Evolutionary conservation across 2,888 invertebrate genomes (phyloP).

Genomic region (Tetramorium bicarinatum): DNA sequence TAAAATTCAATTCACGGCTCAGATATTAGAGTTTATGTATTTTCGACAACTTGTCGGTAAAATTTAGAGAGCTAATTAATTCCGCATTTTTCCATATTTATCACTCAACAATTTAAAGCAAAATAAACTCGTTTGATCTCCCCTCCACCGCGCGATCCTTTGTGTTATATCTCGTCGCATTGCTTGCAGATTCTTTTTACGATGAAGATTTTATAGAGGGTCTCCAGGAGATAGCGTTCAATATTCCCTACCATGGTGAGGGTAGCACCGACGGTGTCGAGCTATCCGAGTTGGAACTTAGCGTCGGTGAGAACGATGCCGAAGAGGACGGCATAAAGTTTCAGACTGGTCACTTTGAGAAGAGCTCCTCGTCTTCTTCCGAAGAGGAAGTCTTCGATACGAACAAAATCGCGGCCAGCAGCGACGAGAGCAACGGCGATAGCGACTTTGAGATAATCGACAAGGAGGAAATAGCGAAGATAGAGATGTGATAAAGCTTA

Average conservation of each 20-base stretch:
- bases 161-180: background rate
- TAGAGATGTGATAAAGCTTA: constrained; percentile 54
- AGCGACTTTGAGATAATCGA: constrained; percentile 85
- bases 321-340: constrained; percentile 81
- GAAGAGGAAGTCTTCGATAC: constrained; percentile 81
- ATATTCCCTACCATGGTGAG: constrained; percentile 86
- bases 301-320: constrained; percentile 79
- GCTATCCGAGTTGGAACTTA: constrained; percentile 83
- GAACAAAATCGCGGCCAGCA: constrained; percentile 75
- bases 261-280: constrained; percentile 84
- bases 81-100: background rate
- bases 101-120: background rate
- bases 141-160: background rate
- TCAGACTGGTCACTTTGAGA: constrained; percentile 83
- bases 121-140: background rate
- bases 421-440: constrained; percentile 80
- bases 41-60: background rate
- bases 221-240: constrained; percentile 70
- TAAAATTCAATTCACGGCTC: background rate
- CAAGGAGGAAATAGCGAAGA: constrained; percentile 79
- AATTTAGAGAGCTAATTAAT: background rate
- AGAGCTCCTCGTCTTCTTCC: constrained; percentile 83
- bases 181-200: constrained; percentile 80
- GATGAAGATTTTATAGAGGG: constrained; percentile 80
- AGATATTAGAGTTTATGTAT: background rate